Conservation (phyloP, 2,113 vertebrate species). For the Vimba vimba region DNA sequence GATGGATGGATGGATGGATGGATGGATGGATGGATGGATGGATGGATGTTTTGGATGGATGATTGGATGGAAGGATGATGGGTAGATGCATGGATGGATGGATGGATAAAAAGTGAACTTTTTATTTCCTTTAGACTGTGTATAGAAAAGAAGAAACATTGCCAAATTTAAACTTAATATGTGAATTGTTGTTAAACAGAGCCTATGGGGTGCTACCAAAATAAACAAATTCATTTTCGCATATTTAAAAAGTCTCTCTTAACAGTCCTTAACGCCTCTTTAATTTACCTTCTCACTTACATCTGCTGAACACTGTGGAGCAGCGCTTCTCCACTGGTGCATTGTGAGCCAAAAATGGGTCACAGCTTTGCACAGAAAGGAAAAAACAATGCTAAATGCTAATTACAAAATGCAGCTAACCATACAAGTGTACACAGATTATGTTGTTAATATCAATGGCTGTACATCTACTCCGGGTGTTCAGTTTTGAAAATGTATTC, state of each 20-base stretch:
- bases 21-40: neutral
- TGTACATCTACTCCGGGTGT: neutral
- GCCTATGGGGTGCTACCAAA: neutral
- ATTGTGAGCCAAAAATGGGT: neutral
- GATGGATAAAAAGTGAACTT: neutral
- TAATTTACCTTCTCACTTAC: conserved; percentile 34
- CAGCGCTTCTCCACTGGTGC: neutral
- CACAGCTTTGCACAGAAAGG: neutral
- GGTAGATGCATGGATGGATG: too few relatives aligned
- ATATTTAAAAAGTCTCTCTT: conserved; percentile 4
- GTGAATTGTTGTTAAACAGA: neutral
- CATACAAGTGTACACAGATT: neutral
- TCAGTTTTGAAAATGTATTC: neutral
- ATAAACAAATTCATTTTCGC: conserved; percentile 2
- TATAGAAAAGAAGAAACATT: neutral
- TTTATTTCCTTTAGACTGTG: neutral
- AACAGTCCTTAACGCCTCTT: neutral
- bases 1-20: too few relatives aligned
- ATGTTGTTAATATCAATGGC: neutral
- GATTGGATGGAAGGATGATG: neutral
- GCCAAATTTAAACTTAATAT: neutral
- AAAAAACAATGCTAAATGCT: neutral
- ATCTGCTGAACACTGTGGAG: neutral
- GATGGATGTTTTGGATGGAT: neutral
- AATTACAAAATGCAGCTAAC: neutral